phyloP scores from a whole-genome alignment of 2,113 vertebrate species.

The Odocoileus virginianus region DNA sequence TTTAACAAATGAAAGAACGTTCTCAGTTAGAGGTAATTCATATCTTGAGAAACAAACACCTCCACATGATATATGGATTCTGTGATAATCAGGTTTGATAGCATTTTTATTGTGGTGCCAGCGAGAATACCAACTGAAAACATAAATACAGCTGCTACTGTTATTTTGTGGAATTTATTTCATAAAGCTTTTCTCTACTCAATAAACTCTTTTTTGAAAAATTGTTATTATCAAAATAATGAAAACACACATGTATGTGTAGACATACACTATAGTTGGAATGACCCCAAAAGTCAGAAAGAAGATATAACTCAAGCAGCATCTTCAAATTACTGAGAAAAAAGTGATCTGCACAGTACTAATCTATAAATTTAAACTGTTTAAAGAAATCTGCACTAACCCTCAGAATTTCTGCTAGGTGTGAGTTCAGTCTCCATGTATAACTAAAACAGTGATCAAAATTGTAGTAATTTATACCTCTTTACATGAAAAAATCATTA shows the following conservation, averaged over 20 bases:
- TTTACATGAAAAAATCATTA: constrained; percentile 53
- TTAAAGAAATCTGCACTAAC: constrained; percentile 67
- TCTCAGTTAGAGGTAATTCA: constrained; percentile 5
- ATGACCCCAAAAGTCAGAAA: constrained; percentile 27
- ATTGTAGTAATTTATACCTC: constrained; percentile 66
- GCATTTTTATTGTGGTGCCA: constrained; percentile 47
- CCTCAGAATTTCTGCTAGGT: constrained; percentile 71
- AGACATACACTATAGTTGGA: background rate
- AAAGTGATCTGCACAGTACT: constrained; percentile 20
- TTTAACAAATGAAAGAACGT: constrained; percentile 16
- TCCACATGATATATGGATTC: constrained; percentile 12
- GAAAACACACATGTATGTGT: background rate
- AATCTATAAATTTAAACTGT: constrained; percentile 57
- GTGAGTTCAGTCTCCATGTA: constrained; percentile 70
- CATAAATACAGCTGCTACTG: constrained; percentile 52
- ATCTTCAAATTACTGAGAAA: constrained; percentile 35
- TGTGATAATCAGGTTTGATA: constrained; percentile 4
- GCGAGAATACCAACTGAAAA: constrained; percentile 60
- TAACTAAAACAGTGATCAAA: constrained; percentile 70
- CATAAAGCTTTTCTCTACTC: constrained; percentile 44
- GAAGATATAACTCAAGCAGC: constrained; percentile 14
- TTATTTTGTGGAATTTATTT: constrained; percentile 39
- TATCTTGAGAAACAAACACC: constrained; percentile 16
- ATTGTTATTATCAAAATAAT: background rate
- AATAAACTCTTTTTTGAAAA: constrained; percentile 11